Evolutionary conservation across 2,113 vertebrate genomes (phyloP), one percentile per base, ranked within the genome.

Genomic region (Prionailurus viverrinus): DNA sequence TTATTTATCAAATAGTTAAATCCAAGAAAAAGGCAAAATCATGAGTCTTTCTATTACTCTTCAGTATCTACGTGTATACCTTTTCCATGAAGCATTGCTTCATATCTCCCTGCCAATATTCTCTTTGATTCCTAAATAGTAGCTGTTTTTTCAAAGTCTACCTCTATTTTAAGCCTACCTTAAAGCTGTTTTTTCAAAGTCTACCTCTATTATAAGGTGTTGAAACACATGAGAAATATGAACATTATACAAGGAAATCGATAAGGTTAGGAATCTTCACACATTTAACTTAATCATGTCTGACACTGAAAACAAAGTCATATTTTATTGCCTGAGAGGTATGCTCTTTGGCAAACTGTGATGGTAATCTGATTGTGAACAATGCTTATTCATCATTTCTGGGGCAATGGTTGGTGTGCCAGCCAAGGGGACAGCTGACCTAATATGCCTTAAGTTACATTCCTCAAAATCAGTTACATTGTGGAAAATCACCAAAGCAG

Each of bases 251-350:
- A 90, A 91, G 84, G 66, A 97, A 97, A 97, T 97, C 76, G 0
- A 98, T 98, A 97, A 84, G 90, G 94, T 90, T 97, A 96, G 96
- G 83, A 89, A 96, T 97, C 91, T 81, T 96, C 84, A 95, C 84
- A 96, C 11, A 4, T 97, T 98, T 96, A 94, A 95, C 79, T 98
- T 97, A 95, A 96, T 96, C 83, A 96, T 91, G 61, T 74, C 92
- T 96, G 87, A 96, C 92, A 94, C 92, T 94, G 65, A 88, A 97
- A 96, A 97, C 65, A 97, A 94, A 97, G 84, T 80, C 76, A 36
- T 94, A 90, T 90, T 97, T 97, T 96, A 94, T 96, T 92, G 31
- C 66, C 39, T 65, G 33, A 87, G 48, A 94, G 71, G 31, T 61
- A 87, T 81, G 65, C 19, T 93, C 18, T 66, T 87, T 97, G 96